Percentiles rank a stretch among this genome's conserved stretches.
Conservation (phyloP, 2,888 invertebrate species). For the Fragum whitleyi region DNA sequence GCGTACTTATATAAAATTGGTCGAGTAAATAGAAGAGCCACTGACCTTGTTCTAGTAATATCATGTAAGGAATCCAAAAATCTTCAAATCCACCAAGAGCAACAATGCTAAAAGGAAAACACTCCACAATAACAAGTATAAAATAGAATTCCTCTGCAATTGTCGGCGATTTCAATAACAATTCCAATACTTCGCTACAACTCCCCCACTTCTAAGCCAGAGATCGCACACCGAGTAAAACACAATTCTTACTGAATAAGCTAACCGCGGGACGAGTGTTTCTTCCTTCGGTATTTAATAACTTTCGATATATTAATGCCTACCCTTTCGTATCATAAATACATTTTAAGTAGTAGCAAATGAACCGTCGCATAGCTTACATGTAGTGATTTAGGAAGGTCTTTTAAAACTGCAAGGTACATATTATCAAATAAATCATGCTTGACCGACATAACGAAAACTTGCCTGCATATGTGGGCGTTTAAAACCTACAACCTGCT, state of each 20-base stretch:
- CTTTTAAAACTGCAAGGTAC: too few species aligned
- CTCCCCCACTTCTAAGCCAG: not conserved
- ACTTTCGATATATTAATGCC: not conserved
- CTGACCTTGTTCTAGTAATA: not conserved
- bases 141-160: not conserved
- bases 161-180: not conserved
- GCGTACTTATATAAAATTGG: not conserved
- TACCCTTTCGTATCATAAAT: too few species aligned
- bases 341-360: too few species aligned
- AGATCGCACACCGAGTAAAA: not conserved
- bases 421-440: too few species aligned
- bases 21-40: not conserved
- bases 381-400: too few species aligned
- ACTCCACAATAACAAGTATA: conserved; percentile 4
- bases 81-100: not conserved
- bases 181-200: not conserved
- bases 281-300: not conserved
- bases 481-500: too few species aligned
- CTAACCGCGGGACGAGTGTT: not conserved
- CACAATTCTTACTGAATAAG: not conserved
- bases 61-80: not conserved
- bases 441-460: too few species aligned
- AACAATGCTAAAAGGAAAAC: not conserved
- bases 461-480: too few species aligned
- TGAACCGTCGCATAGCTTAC: too few species aligned